A percentile compares a stretch with the other conserved stretches of the same genome.
Evolutionary conservation across 2,888 invertebrate genomes (phyloP).

Genomic region (Latrodectus hesperus): DNA sequence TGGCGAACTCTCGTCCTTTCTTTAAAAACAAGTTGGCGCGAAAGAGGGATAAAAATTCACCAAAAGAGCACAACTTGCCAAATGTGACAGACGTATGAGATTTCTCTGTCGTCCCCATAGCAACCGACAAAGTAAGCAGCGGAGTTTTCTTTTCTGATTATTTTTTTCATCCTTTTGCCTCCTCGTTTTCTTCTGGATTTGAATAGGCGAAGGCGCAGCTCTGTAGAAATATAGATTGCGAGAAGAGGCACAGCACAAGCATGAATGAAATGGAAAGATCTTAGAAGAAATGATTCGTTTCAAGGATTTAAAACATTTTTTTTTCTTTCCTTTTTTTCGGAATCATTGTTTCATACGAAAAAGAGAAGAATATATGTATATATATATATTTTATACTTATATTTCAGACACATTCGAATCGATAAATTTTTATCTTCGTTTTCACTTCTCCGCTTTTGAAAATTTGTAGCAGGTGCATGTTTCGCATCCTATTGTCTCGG

Average conservation of each 20-base stretch:
- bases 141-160: conserved; percentile 24
- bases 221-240: conserved; percentile 25
- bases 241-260: conserved; percentile 14
- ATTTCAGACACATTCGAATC: conserved; percentile 19
- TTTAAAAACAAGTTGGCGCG: not conserved
- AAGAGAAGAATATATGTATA: conserved; percentile 11
- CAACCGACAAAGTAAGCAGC: conserved; percentile 28
- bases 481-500: not conserved
- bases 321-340: conserved; percentile 41
- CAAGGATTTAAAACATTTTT: conserved; percentile 62
- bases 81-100: not conserved
- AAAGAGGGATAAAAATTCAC: not conserved
- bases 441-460: conserved; percentile 37
- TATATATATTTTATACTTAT: too few species aligned
- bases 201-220: conserved; percentile 34
- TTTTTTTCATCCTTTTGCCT: conserved; percentile 9
- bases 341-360: conserved; percentile 56
- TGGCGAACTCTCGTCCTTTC: too few species aligned
- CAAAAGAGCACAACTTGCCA: not conserved
- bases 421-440: conserved; percentile 51
- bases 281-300: conserved; percentile 60
- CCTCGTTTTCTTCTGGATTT: conserved; percentile 32
- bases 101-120: conserved; percentile 30
- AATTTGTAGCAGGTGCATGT: conserved; percentile 17
- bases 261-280: conserved; percentile 16